A percentile compares a stretch with the other conserved stretches of the same genome.
Evolutionary conservation across 2,797 vertebrate species (phyloP).

Genomic region (Trichosurus vulpecula): DNA sequence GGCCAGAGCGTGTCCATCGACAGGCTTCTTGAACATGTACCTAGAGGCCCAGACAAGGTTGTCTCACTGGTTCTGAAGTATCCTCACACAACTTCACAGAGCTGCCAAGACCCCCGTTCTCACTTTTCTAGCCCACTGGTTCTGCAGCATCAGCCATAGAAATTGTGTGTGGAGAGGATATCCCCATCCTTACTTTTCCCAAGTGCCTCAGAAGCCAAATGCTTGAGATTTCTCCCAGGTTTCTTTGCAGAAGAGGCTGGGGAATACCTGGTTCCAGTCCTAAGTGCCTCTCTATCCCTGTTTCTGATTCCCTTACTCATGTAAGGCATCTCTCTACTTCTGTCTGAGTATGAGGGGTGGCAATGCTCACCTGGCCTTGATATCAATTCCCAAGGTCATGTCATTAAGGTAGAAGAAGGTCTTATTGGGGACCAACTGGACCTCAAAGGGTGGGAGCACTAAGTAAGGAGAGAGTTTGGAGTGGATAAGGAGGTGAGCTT

Average conservation of each 20-base stretch:
- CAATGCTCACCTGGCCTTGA: slow-evolving; percentile 60
- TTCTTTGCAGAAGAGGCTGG: background rate
- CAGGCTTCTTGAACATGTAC: slow-evolving; percentile 62
- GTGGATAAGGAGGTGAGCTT: background rate
- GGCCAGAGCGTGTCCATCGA: slow-evolving; percentile 54
- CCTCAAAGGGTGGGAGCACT: slow-evolving; percentile 72
- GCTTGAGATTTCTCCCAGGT: background rate
- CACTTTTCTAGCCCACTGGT: background rate
- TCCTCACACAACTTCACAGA: background rate
- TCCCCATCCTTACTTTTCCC: background rate
- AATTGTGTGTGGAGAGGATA: background rate
- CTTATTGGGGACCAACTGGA: slow-evolving; percentile 61
- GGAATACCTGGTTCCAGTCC: background rate
- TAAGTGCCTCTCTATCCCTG: background rate
- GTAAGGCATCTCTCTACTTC: background rate
- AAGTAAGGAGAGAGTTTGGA: background rate
- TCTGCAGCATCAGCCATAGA: background rate
- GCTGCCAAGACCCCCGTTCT: background rate
- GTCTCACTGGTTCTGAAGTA: background rate
- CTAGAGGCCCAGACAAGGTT: background rate
- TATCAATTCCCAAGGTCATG: slow-evolving; percentile 44
- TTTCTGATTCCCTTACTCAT: background rate
- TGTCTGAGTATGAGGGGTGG: background rate
- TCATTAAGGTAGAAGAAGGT: slow-evolving; percentile 63
- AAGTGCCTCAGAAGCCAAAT: background rate